Evolutionary conservation across 2,888 invertebrate genomes (phyloP).

Genomic region (Troides aeacus): DNA sequence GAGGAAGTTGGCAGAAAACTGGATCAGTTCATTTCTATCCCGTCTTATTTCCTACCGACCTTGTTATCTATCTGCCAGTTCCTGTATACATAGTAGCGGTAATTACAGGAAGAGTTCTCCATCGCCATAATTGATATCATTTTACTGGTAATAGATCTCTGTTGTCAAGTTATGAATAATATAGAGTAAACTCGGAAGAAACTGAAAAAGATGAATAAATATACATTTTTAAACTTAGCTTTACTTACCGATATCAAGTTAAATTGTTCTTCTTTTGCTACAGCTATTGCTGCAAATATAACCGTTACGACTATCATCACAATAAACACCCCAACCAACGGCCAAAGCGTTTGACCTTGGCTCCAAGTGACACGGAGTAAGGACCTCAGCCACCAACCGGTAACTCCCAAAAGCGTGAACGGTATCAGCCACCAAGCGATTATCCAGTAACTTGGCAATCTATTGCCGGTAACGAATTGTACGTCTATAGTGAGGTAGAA

Average conservation of each 20-base stretch:
- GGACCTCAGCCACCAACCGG: conserved; percentile 70
- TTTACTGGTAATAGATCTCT: too few relatives aligned
- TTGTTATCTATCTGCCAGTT: too few relatives aligned
- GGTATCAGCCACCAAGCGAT: conserved; percentile 65
- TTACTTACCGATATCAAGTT: conserved; percentile 63
- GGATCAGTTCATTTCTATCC: too few relatives aligned
- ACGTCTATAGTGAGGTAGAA: conserved; percentile 63
- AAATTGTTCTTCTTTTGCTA: conserved; percentile 72
- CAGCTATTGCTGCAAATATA: conserved; percentile 63
- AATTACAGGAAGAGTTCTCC: too few relatives aligned
- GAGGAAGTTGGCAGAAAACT: too few relatives aligned
- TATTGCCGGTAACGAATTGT: conserved; percentile 66
- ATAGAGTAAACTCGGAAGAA: too few relatives aligned
- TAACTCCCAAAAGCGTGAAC: conserved; percentile 55
- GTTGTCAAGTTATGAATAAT: too few relatives aligned
- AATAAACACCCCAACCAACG: conserved; percentile 56
- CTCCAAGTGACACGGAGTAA: conserved; percentile 52
- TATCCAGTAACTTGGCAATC: conserved; percentile 61
- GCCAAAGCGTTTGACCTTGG: conserved; percentile 57
- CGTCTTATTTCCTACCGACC: too few relatives aligned
- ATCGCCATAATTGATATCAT: too few relatives aligned
- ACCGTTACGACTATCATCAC: conserved; percentile 61
- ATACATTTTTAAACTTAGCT: too few relatives aligned
- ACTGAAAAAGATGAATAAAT: too few relatives aligned
- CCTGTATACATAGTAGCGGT: too few relatives aligned